phyloP scores from a whole-genome alignment of 2,888 invertebrate genomes.

The Cephalotes varians region DNA sequence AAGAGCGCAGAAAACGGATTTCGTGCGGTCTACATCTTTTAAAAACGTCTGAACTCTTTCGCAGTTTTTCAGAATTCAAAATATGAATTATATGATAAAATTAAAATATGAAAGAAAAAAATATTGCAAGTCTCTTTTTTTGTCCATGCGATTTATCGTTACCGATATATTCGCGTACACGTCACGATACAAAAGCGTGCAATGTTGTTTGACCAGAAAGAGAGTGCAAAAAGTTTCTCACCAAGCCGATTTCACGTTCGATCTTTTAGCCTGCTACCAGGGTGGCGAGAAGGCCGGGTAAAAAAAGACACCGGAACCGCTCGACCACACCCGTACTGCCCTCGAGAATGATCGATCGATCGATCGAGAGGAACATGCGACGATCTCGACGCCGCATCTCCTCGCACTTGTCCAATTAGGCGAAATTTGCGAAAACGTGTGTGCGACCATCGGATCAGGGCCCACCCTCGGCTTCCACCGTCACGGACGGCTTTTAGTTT shows the following conservation, averaged over 20 bases:
- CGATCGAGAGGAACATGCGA: slow-evolving; percentile 64
- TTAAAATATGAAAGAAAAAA: background rate
- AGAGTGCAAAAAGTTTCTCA: slow-evolving; percentile 11
- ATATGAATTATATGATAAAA: background rate
- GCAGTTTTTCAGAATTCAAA: background rate
- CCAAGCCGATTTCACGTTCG: slow-evolving; percentile 31
- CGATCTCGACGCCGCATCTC: slow-evolving; percentile 38
- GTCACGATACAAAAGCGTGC: background rate
- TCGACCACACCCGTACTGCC: slow-evolving; percentile 41
- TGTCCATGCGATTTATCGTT: slow-evolving; percentile 13
- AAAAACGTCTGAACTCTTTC: background rate
- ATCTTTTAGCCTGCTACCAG: slow-evolving; percentile 34
- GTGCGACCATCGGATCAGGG: slow-evolving; percentile 1
- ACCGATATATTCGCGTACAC: background rate
- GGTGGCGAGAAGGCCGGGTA: slow-evolving; percentile 36
- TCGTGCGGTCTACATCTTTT: background rate
- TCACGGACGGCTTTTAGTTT: slow-evolving; percentile 32
- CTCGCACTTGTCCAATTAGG: slow-evolving; percentile 73
- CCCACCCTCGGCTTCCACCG: slow-evolving; percentile 17
- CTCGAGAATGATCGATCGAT: slow-evolving; percentile 63
- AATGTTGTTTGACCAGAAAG: slow-evolving; percentile 12
- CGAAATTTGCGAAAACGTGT: slow-evolving; percentile 72
- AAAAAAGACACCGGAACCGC: slow-evolving; percentile 13
- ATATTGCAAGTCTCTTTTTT: background rate
- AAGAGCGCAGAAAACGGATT: background rate